phyloP scores from a whole-genome alignment of 2,797 vertebrate genomes.

The Pangasius sanitwongsei region DNA sequence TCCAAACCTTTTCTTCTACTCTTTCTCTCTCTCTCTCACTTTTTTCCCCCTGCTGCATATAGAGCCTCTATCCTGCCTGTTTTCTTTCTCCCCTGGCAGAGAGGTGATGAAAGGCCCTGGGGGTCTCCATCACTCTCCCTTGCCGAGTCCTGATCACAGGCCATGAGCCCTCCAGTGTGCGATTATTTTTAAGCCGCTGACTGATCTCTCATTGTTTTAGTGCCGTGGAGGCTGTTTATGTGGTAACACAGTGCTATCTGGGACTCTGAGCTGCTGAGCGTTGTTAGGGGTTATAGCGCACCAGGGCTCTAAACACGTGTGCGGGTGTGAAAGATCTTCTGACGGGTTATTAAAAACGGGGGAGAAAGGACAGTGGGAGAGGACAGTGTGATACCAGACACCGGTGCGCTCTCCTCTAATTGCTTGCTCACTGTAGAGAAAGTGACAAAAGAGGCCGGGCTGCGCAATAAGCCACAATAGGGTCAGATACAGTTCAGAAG shows the following conservation, averaged over 20 bases:
- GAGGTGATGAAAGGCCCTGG: slow-evolving; percentile 45
- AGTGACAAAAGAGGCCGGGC: slow-evolving; percentile 47
- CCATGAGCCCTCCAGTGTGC: slow-evolving; percentile 22
- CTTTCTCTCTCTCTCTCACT: neutral
- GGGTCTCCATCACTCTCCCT: slow-evolving; percentile 34
- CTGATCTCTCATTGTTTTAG: slow-evolving; percentile 54
- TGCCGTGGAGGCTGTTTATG: slow-evolving; percentile 39
- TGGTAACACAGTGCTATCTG: slow-evolving; percentile 41
- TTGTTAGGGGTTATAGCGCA: slow-evolving; percentile 52
- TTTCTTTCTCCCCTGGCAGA: slow-evolving; percentile 25
- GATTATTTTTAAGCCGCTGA: slow-evolving; percentile 47
- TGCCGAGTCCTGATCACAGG: slow-evolving; percentile 25
- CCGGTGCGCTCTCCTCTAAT: slow-evolving; percentile 31
- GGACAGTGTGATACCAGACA: slow-evolving; percentile 48
- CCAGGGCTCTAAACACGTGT: slow-evolving; percentile 34
- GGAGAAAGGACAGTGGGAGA: slow-evolving; percentile 14
- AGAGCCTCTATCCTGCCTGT: slow-evolving; percentile 8
- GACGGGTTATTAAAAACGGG: slow-evolving; percentile 36
- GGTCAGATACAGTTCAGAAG: slow-evolving; percentile 58
- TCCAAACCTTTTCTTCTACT: neutral
- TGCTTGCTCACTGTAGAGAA: slow-evolving; percentile 30
- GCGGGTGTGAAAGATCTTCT: slow-evolving; percentile 28
- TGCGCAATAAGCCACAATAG: slow-evolving; percentile 28
- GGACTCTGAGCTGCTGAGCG: slow-evolving; percentile 32
- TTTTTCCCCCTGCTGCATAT: neutral